These are phyloP conservation scores for Phrixothrix hirtus DNA, from an alignment of 2,888 invertebrate genomes.

Conservation along the genomic window DNA sequence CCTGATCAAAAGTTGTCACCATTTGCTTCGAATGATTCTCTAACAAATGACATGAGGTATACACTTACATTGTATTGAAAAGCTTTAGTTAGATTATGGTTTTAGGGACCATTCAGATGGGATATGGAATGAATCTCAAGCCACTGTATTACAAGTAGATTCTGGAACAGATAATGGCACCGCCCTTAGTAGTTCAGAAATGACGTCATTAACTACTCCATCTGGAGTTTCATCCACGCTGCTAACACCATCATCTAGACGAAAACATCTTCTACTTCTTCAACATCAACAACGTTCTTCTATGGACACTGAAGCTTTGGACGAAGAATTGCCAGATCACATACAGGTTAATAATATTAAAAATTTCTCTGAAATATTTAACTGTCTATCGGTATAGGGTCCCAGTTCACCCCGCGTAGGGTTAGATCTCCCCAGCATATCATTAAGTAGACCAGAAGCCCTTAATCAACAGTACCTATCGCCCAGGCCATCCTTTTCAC, in stretches of 20 bases:
- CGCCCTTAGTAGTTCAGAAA: slow-evolving; percentile 59
- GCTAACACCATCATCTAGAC: slow-evolving; percentile 76
- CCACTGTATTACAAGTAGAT: slow-evolving; percentile 78
- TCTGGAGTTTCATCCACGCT: slow-evolving; percentile 63
- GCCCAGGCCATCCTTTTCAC: slow-evolving; percentile 37
- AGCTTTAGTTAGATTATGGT: too few species aligned
- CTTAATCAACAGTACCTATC: slow-evolving; percentile 40
- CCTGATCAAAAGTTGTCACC: slow-evolving; percentile 65
- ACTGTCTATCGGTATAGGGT: not conserved
- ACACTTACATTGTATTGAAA: not conserved
- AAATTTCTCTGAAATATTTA: not conserved
- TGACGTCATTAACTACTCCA: slow-evolving; percentile 57
- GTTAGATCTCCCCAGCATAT: slow-evolving; percentile 37
- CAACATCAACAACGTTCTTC: slow-evolving; percentile 87
- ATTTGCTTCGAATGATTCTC: slow-evolving; percentile 81
- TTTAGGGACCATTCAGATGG: slow-evolving; percentile 81
- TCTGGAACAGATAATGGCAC: slow-evolving; percentile 69
- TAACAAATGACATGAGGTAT: slow-evolving; percentile 72
- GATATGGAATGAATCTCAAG: slow-evolving; percentile 88
- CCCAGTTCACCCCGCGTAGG: slow-evolving; percentile 15
- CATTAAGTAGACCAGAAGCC: slow-evolving; percentile 33
- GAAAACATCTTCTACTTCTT: slow-evolving; percentile 74
- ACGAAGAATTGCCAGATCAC: slow-evolving; percentile 70
- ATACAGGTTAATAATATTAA: slow-evolving; percentile 56
- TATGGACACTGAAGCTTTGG: slow-evolving; percentile 81